Evolutionary conservation across 2,113 vertebrate species (phyloP), one percentile per base, ranked within the genome.

Genomic region (Trichechus manatus): DNA sequence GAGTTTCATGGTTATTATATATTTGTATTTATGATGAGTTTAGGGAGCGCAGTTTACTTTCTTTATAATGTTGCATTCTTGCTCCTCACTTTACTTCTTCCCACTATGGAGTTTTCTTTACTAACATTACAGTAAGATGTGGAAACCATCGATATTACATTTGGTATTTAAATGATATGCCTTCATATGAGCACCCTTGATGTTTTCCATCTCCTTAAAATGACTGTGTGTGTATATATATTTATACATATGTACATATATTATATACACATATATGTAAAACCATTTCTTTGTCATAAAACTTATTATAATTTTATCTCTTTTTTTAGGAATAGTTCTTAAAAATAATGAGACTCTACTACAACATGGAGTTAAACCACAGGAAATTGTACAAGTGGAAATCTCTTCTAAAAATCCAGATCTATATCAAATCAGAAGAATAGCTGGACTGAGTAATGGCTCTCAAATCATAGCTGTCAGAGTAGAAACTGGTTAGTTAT

Each of bases 401-500:
- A 98, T 99, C 95, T 98, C 97, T 91, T 99, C 98, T 74, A 83
- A 90, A 23, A 97, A 99, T 89, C 98, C 98, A 83, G 77, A 97
- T 68, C 5, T 0, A 27, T 97, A 97, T 96, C 93, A 96, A 92
- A n/a, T 97, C 36, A 98, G 97, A 97, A 97, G 98, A 92, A 4
- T 97, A 94, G 50, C 97, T 64, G 31, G 94, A 44, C 97, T 98
- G 7, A 96, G 96, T 17, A 98, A 98, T 95, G 94, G 23, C 96
- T 99, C 99, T 23, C 98, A 99, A 92, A 97, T 99, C 89, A 98
- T 99, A 98, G 99, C 98, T 6, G 99, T 99, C 77, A 98, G 89
- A 95, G 96, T 99, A 29, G 98, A 99, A 89, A 99, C 91, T 97
- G 99, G 99, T 99, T 93, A 98, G 93, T 86, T n/a, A 81, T 50